Evolutionary conservation across 2,888 invertebrate genomes (phyloP).

Genomic region (Exocentrus adspersus): DNA sequence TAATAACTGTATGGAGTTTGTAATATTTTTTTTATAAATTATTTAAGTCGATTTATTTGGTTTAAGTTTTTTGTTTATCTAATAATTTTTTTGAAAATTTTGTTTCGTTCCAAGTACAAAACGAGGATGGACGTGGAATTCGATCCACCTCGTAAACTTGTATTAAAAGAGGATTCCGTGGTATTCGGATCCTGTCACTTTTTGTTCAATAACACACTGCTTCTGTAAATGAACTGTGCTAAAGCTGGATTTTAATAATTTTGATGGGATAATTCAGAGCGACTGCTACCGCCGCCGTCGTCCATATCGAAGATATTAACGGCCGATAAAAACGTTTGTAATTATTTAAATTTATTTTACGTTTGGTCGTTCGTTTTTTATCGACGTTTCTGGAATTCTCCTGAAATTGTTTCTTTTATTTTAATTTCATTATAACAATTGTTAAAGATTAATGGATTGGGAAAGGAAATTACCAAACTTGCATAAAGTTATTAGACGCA

Average conservation of each 20-base stretch:
- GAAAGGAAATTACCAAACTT: no score
- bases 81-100: no score
- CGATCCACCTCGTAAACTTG: constrained; percentile 3
- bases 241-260: constrained; percentile 16
- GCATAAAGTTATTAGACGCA: no score
- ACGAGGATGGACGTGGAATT: not conserved
- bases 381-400: no score
- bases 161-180: constrained; percentile 24
- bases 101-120: no score
- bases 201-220: constrained; percentile 31
- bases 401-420: no score
- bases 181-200: constrained; percentile 31
- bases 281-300: not conserved
- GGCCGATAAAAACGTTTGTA: not conserved
- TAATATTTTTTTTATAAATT: no score
- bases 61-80: no score
- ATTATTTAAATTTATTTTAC: not conserved
- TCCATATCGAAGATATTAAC: not conserved
- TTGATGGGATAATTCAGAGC: not conserved
- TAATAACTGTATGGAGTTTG: no score
- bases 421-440: not conserved
- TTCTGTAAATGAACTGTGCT: constrained; percentile 21
- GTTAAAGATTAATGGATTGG: not conserved
- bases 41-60: no score
- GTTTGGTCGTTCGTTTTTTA: no score